These are phyloP conservation scores for Tricholauxania praeusta DNA, from an alignment of 2,888 invertebrate genomes.

Conservation along the genomic window DNA sequence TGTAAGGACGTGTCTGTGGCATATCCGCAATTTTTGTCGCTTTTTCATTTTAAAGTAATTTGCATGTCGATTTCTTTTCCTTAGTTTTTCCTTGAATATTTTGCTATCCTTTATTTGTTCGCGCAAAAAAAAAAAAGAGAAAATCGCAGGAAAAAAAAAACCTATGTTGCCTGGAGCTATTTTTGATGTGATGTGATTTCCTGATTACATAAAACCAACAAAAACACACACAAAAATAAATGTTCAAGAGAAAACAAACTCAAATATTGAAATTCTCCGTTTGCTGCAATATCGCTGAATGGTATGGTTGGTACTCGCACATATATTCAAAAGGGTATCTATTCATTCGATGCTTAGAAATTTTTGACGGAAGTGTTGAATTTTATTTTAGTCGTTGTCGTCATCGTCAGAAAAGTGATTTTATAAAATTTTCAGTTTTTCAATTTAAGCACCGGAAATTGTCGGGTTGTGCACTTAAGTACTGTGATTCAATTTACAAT, in stretches of 20 bases:
- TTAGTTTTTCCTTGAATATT: too few relatives aligned
- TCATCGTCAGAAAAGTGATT: too few relatives aligned
- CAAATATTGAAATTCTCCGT: constrained; percentile 7
- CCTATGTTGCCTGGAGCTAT: constrained; percentile 3
- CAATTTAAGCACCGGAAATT: too few relatives aligned
- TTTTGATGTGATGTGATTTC: constrained; percentile 19
- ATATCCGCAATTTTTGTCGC: not conserved
- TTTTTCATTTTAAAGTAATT: constrained; percentile 10
- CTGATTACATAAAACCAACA: constrained; percentile 10
- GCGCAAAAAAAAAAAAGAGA: too few relatives aligned
- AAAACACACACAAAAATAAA: too few relatives aligned
- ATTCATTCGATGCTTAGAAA: not conserved
- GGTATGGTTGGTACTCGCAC: not conserved
- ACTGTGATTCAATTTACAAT: not conserved
- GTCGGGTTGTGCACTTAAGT: too few relatives aligned
- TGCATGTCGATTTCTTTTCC: not conserved
- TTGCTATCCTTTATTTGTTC: too few relatives aligned
- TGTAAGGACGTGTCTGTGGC: not conserved
- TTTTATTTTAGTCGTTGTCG: not conserved
- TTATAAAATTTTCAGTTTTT: too few relatives aligned
- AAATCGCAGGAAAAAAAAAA: too few relatives aligned
- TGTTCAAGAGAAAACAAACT: not conserved
- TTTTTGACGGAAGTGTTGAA: constrained; percentile 1
- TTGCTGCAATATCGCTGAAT: not conserved
- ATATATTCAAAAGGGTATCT: not conserved